Base-by-base conservation (phyloP, 2,888 invertebrate genomes). In the Cylindroiulus punctatus region DNA sequence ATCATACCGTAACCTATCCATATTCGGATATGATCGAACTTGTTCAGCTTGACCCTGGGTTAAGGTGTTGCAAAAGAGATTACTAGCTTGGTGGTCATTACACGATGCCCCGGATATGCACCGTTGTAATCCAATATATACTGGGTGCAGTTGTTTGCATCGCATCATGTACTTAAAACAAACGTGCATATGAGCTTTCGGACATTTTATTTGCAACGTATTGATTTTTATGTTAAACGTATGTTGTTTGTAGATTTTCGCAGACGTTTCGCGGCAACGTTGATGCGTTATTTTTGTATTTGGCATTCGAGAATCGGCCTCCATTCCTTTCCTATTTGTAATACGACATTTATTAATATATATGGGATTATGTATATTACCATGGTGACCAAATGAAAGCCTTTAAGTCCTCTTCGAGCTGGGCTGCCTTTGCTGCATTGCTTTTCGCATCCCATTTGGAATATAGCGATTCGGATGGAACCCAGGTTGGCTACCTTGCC, bases 301-400 rank as follows among this genome's bases (percentile, higher is more conserved):
- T 22, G 8, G 8, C 12, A 57, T 57, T 57, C 22, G 57, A 57
- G 19, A n/a, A 57, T 57, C 44, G 12, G 44, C 57, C 57, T n/a
- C n/a, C n/a, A n/a, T n/a, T n/a, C 57, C 22, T 57, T 57, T 7
- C 57, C 57, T 57, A 57, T 57, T n/a, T 57, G 57, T 57, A 57
- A 4, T 3, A 57, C 19, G 19, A 52, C 57, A 57, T 57, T 57
- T 57, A 57, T 57, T 57, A 57, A 22, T 57, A 22, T n/a, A n/a
- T 22, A 22, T 22, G 57, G 22, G 22, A 57, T 57, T 57, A 57
- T 22, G 57, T 22, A 7, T 22, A 57, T 57, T 57, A 57, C 57
- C 57, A 57, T 57, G 57, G 22, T 19, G 22, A 57, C 57, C n/a
- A 22, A 19, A 57, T 8, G 57, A 57, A 57, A 57, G n/a, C 57